Base-by-base conservation (phyloP, 2,888 invertebrate genomes). In the Cheilosia variabilis region DNA sequence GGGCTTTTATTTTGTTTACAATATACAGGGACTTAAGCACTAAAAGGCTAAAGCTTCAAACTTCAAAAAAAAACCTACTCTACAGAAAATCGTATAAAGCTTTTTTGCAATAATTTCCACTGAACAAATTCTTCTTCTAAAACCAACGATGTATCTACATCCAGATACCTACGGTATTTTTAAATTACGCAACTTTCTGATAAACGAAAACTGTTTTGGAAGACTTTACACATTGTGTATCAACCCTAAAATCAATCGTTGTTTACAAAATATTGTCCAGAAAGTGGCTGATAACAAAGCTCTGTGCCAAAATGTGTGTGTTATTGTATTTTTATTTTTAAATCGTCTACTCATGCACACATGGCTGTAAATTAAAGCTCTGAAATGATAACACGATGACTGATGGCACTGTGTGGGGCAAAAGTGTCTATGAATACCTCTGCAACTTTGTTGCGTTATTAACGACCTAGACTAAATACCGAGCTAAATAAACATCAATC, bases 231-330 rank as follows among this genome's bases (percentile, higher is more conserved):
- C 73, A 63, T 69, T 69, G 62, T 68, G 57, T 69, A 66, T 62
- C 72, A 83, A 53, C 62, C 58, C 71, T 41, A 27, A 53, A 57
- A 57, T 69, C 17, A 50, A 66, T 76, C n/a, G 50, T 81, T 86
- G 86, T 86, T 86, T 86, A 86, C 86, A 81, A 86, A 86, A 86
- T 72, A 86, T 58, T 81, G 72, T 57, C 62, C 24, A 45, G 45
- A 58, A 53, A 57, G 24, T 68, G 24, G 34, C 47, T 86, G 86
- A 86, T 86, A 86, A 86, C 76, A 86, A 86, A 86, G 86, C 81
- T 86, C 34, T 57, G 1, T 22, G 9, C 31, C 57, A 13, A 4
- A 60, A 45, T 62, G 47, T 13, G 45, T 53, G 58, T 13, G 22
- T 10, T 13, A 37, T 77, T 13, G 22, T 27, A 17, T 58, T 62